These are phyloP conservation scores for Latrodectus geometricus DNA, from an alignment of 1,140 invertebrate species.

Conservation along the genomic window DNA sequence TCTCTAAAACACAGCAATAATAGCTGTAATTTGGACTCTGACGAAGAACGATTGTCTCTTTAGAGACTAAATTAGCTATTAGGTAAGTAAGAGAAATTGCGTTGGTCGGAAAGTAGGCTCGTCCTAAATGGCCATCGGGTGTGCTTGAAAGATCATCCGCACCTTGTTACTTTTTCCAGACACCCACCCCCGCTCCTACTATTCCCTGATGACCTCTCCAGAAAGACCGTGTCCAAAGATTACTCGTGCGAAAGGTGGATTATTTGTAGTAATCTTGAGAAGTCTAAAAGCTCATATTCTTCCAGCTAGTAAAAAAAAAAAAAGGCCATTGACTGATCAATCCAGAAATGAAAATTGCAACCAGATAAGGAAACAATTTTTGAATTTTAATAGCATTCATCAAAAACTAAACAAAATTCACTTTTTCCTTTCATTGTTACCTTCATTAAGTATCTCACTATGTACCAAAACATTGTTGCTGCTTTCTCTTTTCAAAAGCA, in stretches of 20 bases:
- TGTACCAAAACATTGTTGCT: too few species aligned
- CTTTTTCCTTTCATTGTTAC: too few species aligned
- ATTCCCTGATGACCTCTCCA: constrained; percentile 32
- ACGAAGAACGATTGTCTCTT: constrained; percentile 60
- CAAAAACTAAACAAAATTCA: too few species aligned
- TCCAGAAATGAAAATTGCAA: too few species aligned
- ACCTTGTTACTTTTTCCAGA: constrained; percentile 41
- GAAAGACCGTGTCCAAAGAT: constrained; percentile 31
- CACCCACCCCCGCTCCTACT: constrained; percentile 40
- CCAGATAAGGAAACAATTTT: too few species aligned
- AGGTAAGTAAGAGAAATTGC: constrained; percentile 44
- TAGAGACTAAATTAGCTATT: constrained; percentile 57
- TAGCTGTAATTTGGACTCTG: constrained; percentile 58
- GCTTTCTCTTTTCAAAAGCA: too few species aligned
- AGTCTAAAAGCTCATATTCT: constrained; percentile 28
- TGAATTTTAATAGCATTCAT: too few species aligned
- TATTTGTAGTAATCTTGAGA: constrained; percentile 36
- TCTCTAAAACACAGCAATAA: constrained; percentile 57
- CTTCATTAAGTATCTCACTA: too few species aligned
- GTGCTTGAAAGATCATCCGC: constrained; percentile 39
- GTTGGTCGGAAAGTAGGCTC: constrained; percentile 9
- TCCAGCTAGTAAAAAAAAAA: not conserved
- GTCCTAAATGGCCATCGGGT: constrained; percentile 43
- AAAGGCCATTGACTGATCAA: constrained; percentile 44
- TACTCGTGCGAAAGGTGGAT: constrained; percentile 10